Base-by-base conservation (phyloP, 1,140 invertebrate species). In the Mercenaria mercenaria region DNA sequence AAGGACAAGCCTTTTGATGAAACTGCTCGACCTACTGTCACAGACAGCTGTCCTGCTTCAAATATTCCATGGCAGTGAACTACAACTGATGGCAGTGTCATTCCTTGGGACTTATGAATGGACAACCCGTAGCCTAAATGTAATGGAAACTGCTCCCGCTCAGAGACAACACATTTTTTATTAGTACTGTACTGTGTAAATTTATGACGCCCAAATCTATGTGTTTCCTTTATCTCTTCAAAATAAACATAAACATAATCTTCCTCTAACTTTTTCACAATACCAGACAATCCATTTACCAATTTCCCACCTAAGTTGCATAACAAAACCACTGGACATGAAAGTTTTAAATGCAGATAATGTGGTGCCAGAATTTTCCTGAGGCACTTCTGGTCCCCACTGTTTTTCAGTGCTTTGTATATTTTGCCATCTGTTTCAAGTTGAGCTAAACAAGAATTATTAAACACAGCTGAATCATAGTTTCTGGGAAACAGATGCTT, bases 401-500 rank as follows among this genome's bases (percentile, higher is more conserved):
- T 32, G 32, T 59, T 80, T 56, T 32, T 80, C 1, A 56, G 2
- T 3, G 77, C 77, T 59, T 76, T 80, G 77, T 80, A 56, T 29
- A 56, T 56, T 37, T 18, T 80, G 23, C 77, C 50, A 8, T 32
- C 77, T 23, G 2, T 4, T 11, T 26, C n/a, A 1, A 32, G n/a
- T 15, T 80, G 52, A 4, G 52, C 15, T 15, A 80, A 34, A 80
- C 26, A 15, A 11, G 13, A 10, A 56, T 43, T 76, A 76, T 76
- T 76, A 76, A 8, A 80, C 6, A 80, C 15, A 3, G 77, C n/a
- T n/a, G n/a, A n/a, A n/a, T n/a, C n/a, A n/a, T n/a, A 11, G 26
- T 80, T 52, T 80, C 50, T 80, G 52, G 77, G 4, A 56, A 80
- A 80, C 4, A 80, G 77, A 29, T 80, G 77, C 61, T 64, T 64